Evolutionary conservation across 1,140 invertebrate species (phyloP), one percentile per base, ranked within the genome.

Genomic region (Cydia strobilella): DNA sequence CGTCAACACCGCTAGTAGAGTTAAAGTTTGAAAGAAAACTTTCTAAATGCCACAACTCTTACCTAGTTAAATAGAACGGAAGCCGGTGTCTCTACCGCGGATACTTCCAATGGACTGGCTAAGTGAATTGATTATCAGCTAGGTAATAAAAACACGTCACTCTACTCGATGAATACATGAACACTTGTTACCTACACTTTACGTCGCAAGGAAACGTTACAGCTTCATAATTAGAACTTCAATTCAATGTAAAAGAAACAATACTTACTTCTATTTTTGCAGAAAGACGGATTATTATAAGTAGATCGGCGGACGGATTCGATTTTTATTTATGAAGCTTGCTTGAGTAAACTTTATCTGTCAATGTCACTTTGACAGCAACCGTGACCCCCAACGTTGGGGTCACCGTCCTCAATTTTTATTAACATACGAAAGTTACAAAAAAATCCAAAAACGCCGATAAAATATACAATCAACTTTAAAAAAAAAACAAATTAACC

Each of bases 331-430:
- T 20, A n/a, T 54, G n/a, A 54, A 54, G n/a, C 48, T 31, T 6
- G n/a, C 51, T 39, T 10, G 51, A 54, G 15, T 54, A 15, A n/a
- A 54, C 51, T 20, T 54, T n/a, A 54, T 54, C 51, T 18, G 51
- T 54, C 51, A 54, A 54, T 54, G 51, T 54, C 51, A 54, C 51
- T 54, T 54, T 54, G 51, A 54, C 51, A 54, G n/a, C n/a, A 54
- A 54, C 18, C n/a, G 15, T 54, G 51, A 54, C 15, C 51, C 51
- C 51, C 51, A 6, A 18, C 7, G 5, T 18, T 54, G 3, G n/a
- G n/a, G 51, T 54, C 6, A 54, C 6, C 15, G 51, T 54, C 7
- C n/a, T 54, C 15, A 18, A 54, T 54, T 54, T 54, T 54, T 18
- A 7, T 54, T 54, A n/a, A n/a, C 1, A 7, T 51, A n/a, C 18